These are phyloP conservation scores for Onychomys torridus DNA, from an alignment of 2,797 vertebrate genomes.

Conservation along the genomic window DNA sequence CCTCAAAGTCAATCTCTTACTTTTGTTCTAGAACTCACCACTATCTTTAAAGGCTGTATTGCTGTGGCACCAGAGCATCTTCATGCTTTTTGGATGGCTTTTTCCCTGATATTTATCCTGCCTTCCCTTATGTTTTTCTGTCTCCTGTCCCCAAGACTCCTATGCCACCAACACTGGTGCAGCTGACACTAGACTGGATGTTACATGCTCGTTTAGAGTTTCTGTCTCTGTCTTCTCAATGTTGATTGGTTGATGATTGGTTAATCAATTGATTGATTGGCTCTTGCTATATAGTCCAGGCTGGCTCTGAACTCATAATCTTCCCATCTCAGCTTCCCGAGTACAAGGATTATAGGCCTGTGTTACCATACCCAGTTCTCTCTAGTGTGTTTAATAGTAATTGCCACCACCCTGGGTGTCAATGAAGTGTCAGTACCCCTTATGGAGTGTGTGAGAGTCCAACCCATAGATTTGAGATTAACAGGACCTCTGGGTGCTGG, in stretches of 20 bases:
- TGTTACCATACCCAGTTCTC: background rate
- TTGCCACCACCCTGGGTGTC: background rate
- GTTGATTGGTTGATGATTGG: background rate
- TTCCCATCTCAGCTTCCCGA: background rate
- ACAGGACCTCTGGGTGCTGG: background rate
- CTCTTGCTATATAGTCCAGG: background rate
- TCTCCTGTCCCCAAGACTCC: background rate
- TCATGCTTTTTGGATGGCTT: background rate
- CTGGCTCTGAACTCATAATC: background rate
- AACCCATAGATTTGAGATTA: background rate
- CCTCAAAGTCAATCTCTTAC: background rate
- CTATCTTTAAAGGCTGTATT: background rate
- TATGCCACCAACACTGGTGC: background rate
- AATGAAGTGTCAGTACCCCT: background rate
- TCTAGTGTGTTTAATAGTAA: background rate
- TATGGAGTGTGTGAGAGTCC: background rate
- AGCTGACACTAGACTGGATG: background rate
- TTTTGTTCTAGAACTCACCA: background rate
- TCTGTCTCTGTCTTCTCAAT: background rate
- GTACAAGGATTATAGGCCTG: background rate
- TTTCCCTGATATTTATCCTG: background rate
- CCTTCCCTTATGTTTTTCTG: background rate
- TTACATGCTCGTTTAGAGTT: background rate
- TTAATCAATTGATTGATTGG: background rate
- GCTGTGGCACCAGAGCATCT: background rate